These are phyloP conservation scores for Euclidia mi DNA, from an alignment of 2,888 invertebrate genomes.

Conservation along the genomic window DNA sequence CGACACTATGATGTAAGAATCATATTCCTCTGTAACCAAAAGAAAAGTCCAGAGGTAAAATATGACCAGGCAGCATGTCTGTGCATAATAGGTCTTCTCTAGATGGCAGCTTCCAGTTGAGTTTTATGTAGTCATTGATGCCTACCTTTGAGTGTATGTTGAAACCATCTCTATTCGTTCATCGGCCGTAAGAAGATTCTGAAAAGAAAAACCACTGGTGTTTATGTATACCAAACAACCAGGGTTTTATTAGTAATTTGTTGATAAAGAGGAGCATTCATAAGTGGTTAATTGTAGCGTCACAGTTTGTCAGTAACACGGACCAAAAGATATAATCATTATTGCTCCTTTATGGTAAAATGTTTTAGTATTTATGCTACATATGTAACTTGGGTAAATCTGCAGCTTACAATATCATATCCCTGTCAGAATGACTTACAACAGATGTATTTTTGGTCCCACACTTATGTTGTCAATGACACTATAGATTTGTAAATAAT, in stretches of 20 bases:
- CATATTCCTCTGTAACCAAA: constrained; percentile 98
- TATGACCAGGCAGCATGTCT: constrained; percentile 42
- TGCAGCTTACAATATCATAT: too few relatives aligned
- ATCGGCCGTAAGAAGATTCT: constrained; percentile 90
- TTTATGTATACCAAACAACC: constrained; percentile 93
- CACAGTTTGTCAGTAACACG: constrained; percentile 88
- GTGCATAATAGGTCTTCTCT: constrained; percentile 60
- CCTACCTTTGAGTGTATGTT: constrained; percentile 82
- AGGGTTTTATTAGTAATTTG: constrained; percentile 90
- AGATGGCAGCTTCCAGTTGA: constrained; percentile 71
- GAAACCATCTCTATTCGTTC: constrained; percentile 81
- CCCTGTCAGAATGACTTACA: too few relatives aligned
- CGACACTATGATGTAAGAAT: constrained; percentile 99
- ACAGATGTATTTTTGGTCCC: too few relatives aligned
- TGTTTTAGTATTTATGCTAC: too few relatives aligned
- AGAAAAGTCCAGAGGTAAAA: constrained; percentile 77
- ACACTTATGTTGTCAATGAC: too few relatives aligned
- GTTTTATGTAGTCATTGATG: constrained; percentile 69
- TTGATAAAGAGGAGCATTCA: constrained; percentile 87
- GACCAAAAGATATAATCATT: constrained; percentile 88
- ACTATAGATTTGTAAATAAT: too few relatives aligned
- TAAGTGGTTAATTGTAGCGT: constrained; percentile 85
- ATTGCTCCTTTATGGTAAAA: constrained; percentile 75
- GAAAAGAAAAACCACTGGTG: constrained; percentile 98
- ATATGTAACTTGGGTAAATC: too few relatives aligned